These are phyloP conservation scores for Dryobates pubescens DNA, from an alignment of 2,797 vertebrate species.

Conservation along the genomic window DNA sequence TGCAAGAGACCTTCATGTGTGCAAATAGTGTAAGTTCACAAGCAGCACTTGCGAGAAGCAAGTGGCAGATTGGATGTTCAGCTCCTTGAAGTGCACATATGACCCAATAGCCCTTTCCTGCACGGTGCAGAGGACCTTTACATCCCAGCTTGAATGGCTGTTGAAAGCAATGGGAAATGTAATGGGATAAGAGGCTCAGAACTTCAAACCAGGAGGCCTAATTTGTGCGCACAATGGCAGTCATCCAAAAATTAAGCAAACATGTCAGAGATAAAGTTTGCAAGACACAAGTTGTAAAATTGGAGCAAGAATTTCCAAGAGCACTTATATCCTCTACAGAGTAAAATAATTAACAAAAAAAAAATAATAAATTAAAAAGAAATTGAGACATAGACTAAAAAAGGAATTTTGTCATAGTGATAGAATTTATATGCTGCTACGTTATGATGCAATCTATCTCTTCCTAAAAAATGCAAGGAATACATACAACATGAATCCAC, in stretches of 20 bases:
- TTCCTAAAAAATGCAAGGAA: not conserved
- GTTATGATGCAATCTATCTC: not conserved
- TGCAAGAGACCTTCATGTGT: not conserved
- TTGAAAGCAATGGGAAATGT: slow-evolving; percentile 45
- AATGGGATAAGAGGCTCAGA: slow-evolving; percentile 27
- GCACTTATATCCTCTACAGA: not conserved
- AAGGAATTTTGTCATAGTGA: not conserved
- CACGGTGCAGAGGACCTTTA: not conserved
- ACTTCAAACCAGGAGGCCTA: not conserved
- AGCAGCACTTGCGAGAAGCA: not conserved
- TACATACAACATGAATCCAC: not conserved
- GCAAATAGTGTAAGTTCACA: not conserved
- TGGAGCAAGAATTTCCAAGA: not conserved
- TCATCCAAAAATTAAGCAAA: slow-evolving; percentile 42
- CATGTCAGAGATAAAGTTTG: slow-evolving; percentile 40
- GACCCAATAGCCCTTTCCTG: not conserved
- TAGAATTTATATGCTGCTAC: not conserved
- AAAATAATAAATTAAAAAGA: not conserved
- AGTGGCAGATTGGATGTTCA: not conserved
- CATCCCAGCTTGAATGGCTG: not conserved
- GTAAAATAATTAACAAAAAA: too few species aligned
- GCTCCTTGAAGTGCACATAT: not conserved
- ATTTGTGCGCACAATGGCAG: not conserved
- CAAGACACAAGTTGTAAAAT: not conserved
- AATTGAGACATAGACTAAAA: not conserved